phyloP scores from a whole-genome alignment of 2,797 vertebrate species.

The Steatocranus sp. region DNA sequence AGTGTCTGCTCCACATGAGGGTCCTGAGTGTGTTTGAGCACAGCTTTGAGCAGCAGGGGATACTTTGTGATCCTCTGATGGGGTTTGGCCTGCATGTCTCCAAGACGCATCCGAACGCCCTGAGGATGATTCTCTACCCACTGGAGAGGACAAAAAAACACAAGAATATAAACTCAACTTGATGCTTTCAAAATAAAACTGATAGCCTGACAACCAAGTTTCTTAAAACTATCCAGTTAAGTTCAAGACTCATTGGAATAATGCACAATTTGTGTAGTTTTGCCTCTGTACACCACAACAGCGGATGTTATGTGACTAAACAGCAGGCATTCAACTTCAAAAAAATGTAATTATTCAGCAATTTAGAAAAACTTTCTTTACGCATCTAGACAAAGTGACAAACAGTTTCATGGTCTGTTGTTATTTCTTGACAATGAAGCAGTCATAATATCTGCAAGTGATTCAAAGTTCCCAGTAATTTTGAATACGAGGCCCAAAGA shows the following conservation, averaged over 20 bases:
- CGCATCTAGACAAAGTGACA: neutral
- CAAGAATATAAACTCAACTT: neutral
- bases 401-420: neutral
- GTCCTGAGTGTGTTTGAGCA: slow-evolving; percentile 75
- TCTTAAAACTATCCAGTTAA: neutral
- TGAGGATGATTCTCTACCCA: slow-evolving; percentile 84
- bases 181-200: neutral
- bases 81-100: slow-evolving; percentile 85
- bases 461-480: neutral
- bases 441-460: neutral
- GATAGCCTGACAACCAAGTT: neutral
- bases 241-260: neutral
- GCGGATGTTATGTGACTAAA: neutral
- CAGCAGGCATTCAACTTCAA: neutral
- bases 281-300: neutral
- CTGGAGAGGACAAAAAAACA: slow-evolving; percentile 45
- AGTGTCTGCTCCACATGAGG: slow-evolving; percentile 50
- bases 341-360: neutral
- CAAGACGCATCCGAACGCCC: slow-evolving; percentile 77
- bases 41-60: slow-evolving; percentile 80
- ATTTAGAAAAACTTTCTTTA: neutral
- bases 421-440: neutral
- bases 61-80: slow-evolving; percentile 88
- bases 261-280: neutral
- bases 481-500: neutral